Evolutionary conservation across 2,888 invertebrate genomes (phyloP), one percentile per base, ranked within the genome.

Genomic region (Chalcosyrphus nemorum): DNA sequence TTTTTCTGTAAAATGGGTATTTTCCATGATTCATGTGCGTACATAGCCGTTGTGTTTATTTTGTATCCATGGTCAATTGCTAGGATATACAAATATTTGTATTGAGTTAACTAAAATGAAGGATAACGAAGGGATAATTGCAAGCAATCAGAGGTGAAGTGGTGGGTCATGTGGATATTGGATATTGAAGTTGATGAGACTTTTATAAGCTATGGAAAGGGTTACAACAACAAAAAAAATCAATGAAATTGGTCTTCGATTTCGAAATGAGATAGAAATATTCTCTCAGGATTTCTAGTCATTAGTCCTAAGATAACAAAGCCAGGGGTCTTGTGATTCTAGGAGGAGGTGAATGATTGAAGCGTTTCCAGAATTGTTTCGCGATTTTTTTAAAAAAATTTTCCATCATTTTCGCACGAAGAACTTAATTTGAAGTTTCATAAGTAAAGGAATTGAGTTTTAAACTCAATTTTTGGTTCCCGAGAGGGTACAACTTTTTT

Each of bases 11-110:
- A 43, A 47, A 47, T 59, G 57, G 66, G 59, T 38, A 77, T 57
- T 78, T 71, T 72, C 72, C 56, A 56, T 72, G 72, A 78, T 43
- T 78, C 72, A 65, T 50, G 47, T 38, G 17, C 24, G 17, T 17
- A 54, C 11, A 32, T 7, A 32, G 47, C 19, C 19, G 13, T 17
- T 15, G 41, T 47, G 65, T 75, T 66, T 57, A 76, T 76, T 57
- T 56, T 57, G 38, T 75, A 47, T 65, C 56, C 45, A 32, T 74
- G 56, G 45, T 57, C 70, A 35, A 35, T 50, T 17, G 52, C 27
- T 17, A 41, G 47, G 59, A 19, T 41, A 41, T 19, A 41, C 32
- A 66, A 66, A 66, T 76, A 76, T 76, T 66, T 59, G 66, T 50
- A 17, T 50, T 19, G 24, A 35, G 13, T 52, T 38, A 65, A 41